Evolutionary conservation across 2,113 vertebrate genomes (phyloP), one percentile per base, ranked within the genome.

Genomic region (Pseudorasbora parva): DNA sequence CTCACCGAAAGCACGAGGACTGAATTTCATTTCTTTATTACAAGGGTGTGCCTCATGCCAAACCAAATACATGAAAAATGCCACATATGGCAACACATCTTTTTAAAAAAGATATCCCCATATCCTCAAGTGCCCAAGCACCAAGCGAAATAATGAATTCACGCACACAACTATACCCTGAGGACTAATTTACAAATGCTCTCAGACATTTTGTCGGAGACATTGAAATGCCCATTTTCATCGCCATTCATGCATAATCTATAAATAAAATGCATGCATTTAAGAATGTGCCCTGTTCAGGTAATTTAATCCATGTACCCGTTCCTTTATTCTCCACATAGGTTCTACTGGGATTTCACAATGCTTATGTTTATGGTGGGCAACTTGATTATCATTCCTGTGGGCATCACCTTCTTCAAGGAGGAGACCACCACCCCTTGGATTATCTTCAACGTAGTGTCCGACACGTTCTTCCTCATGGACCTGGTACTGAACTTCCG

Each of bases 281-380:
- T 71, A 43, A 45, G 17, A 19, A 43, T 14, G 3, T 71, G 37
- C 4, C 21, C 15, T 77, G 82, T 71, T 3, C 4, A 51, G 15
- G 15, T 51, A 4, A 74, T 17, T 51, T 4, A 71, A 14, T 23
- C 10, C 19, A 47, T 19, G 0, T 49, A 25, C 4, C 8, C 15
- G 27, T 62, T 47, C 78, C 33, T 59, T 41, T 62, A 4, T n/a
- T 4, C 23, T 47, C 19, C 68, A 49, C 2, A 12, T 88, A 99
- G 98, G 95, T 99, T 99, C 92, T 99, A 99, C 88, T 99, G 98
- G 98, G 98, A 99, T 93, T 98, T 99, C 93, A 96, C 96, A 0
- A 99, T 99, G 98, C 92, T 99, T 78, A 96, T 99, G 82, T 98
- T 99, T 90, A 99, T 99, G 98, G 98, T 99, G 83, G 98, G 98